Base-by-base conservation (phyloP, 2,888 invertebrate genomes). In the Ernsta delagoae region DNA sequence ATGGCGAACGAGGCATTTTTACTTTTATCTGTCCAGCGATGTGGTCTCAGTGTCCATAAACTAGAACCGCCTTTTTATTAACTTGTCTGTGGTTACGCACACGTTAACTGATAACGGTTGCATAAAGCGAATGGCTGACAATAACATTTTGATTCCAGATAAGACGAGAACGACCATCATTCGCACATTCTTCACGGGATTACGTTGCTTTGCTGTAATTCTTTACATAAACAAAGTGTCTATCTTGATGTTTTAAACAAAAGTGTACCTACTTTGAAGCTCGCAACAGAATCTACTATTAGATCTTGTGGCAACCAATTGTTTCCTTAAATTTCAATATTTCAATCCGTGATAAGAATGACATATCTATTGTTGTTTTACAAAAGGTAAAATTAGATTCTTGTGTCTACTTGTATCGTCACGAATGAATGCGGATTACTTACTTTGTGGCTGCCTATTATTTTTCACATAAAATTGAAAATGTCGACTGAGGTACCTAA, bases 1-100 rank as follows among this genome's bases (percentile, higher is more conserved):
- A 77, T 75, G 71, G 71, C 71, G 71, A 72, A 72, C 74, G 73
- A 75, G 73, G 66, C 71, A 70, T 75, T 79, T 77, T 77, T 76
- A 75, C 74, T 73, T 73, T 72, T 74, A 75, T 67, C 73, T 70
- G 64, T 70, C 67, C 54, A 45, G 31, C 54, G 54, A 7, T 62
- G 57, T 45, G 45, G 57, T 57, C 66, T 70, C 65, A 70, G 57
- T 50, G 48, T 62, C 68, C 62, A 68, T 63, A 68, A 68, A 68
- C 68, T 63, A 68, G 50, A 41, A 41, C 34, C 5, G 50, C 12
- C 31, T 68, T 68, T 67, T 68, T 68, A 68, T 68, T 65, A 36
- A 65, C 65, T 48, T 68, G 39, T 57, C 50, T 41, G 48, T 62
- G 57, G 68, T 63, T 68, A 57, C 62, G 62, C 56, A 67, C 61